Base-by-base conservation (phyloP, 1,140 invertebrate genomes). In the Drosophila tani region DNA sequence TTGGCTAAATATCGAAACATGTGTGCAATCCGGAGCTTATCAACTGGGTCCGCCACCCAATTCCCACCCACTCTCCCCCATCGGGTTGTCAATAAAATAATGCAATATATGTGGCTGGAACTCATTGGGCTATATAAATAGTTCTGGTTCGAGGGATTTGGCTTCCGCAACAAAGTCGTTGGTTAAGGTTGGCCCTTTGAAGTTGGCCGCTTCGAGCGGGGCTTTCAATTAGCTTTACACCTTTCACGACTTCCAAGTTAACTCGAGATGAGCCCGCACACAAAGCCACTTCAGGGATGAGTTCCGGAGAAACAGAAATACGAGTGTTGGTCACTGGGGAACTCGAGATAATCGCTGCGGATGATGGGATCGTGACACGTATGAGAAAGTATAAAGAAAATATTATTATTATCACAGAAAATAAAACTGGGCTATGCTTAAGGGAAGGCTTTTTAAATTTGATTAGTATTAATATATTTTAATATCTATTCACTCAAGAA, bases 201-300 rank as follows among this genome's bases (percentile, higher is more conserved):
- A 81, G 85, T 90, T 32, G n/a, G 5, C 84, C 84, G 84, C 55
- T 35, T 15, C 1, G 11, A 63, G 57, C 38, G 53, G 41, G 71
- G 29, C 70, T 83, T 83, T 87, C 82, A 86, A 86, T 86, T 87
- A 82, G 82, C 59, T 67, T 68, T 59, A 80, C 76, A 79, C 67
- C 76, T 73, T 86, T 79, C 70, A 49, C 65, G 62, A 78, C 66
- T 75, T 66, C 74, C 60, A 67, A 55, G 51, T 64, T 65, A 47
- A 63, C 53, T 65, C 47, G 50, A 14, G 49, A 24, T 40, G 49
- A 67, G 78, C 50, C 82, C 75, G 40, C 83, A 81, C 84, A 90
- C 75, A 81, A 68, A 82, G 59, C 29, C 21, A 17, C 2, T 47
- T 38, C 5, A 7, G 41, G 27, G 43, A 57, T 64, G 57, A 73